Evolutionary conservation across 2,113 vertebrate genomes (phyloP).

Genomic region (Ameiurus melas): DNA sequence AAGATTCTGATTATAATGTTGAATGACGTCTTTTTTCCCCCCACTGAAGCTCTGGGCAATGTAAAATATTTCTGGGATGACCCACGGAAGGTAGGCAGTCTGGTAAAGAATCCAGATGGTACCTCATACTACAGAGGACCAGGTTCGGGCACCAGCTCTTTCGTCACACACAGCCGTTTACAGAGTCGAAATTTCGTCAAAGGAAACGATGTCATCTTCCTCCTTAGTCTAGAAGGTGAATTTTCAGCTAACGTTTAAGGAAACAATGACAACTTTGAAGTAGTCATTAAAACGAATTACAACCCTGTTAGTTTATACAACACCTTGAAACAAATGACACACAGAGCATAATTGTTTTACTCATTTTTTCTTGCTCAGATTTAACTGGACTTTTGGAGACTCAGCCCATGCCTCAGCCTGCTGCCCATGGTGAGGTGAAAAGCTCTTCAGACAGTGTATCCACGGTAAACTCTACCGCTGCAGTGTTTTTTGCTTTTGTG

Average conservation of each 20-base stretch:
- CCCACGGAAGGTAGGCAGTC: constrained; percentile 77
- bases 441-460: constrained; percentile 51
- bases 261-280: not conserved
- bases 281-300: not conserved
- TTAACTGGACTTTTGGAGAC: constrained; percentile 71
- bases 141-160: constrained; percentile 70
- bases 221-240: constrained; percentile 82
- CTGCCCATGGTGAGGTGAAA: constrained; percentile 22
- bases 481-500: constrained; percentile 60
- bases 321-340: not conserved
- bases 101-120: constrained; percentile 72
- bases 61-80: constrained; percentile 75
- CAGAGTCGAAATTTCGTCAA: constrained; percentile 82
- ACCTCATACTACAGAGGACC: constrained; percentile 71
- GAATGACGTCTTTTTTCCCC: constrained; percentile 29
- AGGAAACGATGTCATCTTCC: constrained; percentile 76
- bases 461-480: constrained; percentile 58
- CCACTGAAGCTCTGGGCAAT: constrained; percentile 47
- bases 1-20: not conserved
- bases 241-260: not conserved
- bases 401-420: constrained; percentile 39
- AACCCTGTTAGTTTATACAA: not conserved
- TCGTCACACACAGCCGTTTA: constrained; percentile 77
- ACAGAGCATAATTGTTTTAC: not conserved
- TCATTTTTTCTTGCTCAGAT: constrained; percentile 66